phyloP scores from a whole-genome alignment of 2,113 vertebrate genomes.

The Sinocyclocheilus grahami region DNA sequence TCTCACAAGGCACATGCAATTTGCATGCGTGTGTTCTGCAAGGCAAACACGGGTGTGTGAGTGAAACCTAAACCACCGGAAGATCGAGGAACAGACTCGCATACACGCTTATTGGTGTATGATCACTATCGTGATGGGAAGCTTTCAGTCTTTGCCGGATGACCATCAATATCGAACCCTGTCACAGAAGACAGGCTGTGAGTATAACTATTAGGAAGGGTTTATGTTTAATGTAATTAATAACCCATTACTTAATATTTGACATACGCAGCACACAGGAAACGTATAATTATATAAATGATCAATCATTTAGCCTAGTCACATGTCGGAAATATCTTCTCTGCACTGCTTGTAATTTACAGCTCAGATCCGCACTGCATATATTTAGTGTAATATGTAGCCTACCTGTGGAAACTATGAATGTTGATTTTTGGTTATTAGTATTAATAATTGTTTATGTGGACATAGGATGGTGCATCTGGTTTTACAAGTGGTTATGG shows the following conservation, averaged over 20 bases:
- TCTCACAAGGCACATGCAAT: conserved; percentile 25
- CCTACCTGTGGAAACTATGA: background rate
- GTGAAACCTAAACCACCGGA: conserved; percentile 47
- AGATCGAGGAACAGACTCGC: conserved; percentile 8
- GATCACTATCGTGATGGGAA: conserved; percentile 72
- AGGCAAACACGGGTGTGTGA: conserved; percentile 16
- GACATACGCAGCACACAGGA: background rate
- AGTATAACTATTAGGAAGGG: conserved; percentile 69
- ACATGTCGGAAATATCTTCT: background rate
- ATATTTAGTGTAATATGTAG: background rate
- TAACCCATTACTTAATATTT: background rate
- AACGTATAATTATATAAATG: background rate
- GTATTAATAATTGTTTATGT: background rate
- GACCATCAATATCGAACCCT: conserved; percentile 78
- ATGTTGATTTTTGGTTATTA: background rate
- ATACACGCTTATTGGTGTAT: background rate
- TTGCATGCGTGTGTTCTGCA: conserved; percentile 40
- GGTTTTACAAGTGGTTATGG: background rate
- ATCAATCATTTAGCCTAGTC: background rate
- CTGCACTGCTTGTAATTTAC: background rate
- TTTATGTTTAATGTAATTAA: background rate
- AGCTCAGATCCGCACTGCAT: background rate
- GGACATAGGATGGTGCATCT: background rate
- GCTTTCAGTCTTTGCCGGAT: conserved; percentile 78
- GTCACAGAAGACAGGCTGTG: conserved; percentile 87